phyloP scores from a whole-genome alignment of 1,140 invertebrate species.

The Drosophila bifasciata region DNA sequence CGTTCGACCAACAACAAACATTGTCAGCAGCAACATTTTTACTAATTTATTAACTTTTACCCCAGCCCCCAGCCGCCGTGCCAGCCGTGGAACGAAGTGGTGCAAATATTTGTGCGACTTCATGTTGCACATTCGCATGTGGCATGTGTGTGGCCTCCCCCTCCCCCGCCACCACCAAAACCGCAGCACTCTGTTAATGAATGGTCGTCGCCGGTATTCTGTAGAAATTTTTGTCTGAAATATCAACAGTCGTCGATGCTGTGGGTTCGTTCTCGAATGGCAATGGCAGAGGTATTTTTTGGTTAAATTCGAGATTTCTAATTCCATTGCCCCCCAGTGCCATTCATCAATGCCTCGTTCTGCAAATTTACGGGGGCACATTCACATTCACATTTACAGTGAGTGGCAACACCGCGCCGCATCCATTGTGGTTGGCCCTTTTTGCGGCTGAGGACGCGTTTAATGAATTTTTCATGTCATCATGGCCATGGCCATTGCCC shows the following conservation, averaged over 20 bases:
- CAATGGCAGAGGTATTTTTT: constrained; percentile 4
- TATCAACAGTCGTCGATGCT: no score
- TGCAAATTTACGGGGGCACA: constrained; percentile 41
- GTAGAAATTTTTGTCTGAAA: no score
- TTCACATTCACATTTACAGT: constrained; percentile 2
- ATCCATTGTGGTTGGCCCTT: constrained; percentile 45
- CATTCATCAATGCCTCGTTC: constrained; percentile 30
- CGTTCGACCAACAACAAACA: constrained; percentile 43
- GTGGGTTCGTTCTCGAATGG: no score
- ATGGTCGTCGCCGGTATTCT: constrained; percentile 7
- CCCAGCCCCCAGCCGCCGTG: constrained; percentile 42
- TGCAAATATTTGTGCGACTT: constrained; percentile 62
- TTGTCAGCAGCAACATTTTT: constrained; percentile 57
- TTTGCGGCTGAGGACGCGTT: constrained; percentile 69
- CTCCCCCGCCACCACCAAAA: no score
- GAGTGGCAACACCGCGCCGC: constrained; percentile 18
- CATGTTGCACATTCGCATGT: constrained; percentile 13
- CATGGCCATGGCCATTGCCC: constrained; percentile 34
- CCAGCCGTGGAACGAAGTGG: constrained; percentile 37
- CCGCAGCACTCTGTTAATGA: constrained; percentile 35
- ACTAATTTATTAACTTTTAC: constrained; percentile 81
- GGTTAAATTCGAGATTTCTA: constrained; percentile 44
- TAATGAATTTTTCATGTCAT: constrained; percentile 76
- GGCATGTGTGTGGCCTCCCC: no score
- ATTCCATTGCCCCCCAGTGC: constrained; percentile 7